Evolutionary conservation across 2,113 vertebrate genomes (phyloP).

Genomic region (Corvus cornix): DNA sequence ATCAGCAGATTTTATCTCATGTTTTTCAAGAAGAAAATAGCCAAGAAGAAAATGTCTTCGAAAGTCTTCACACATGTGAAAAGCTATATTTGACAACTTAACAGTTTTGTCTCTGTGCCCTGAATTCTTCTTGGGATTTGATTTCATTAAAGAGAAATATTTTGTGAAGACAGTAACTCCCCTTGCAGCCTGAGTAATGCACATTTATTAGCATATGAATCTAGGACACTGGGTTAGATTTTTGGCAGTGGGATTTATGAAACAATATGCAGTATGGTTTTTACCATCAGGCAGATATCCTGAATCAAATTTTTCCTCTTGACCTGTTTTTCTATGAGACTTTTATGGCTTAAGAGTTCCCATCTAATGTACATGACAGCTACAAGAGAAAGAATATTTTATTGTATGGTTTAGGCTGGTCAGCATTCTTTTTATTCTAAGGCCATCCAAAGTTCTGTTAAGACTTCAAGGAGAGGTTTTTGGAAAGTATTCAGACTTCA

Average conservation of each 20-base stretch:
- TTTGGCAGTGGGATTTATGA: conserved; percentile 24
- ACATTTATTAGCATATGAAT: neutral
- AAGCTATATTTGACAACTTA: neutral
- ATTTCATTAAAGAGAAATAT: conserved; percentile 19
- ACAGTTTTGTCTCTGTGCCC: neutral
- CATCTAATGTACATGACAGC: neutral
- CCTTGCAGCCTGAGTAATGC: neutral
- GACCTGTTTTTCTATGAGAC: conserved; percentile 4
- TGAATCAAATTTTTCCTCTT: conserved; percentile 1
- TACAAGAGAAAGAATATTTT: conserved; percentile 7
- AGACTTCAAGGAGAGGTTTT: conserved; percentile 1
- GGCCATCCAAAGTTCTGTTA: neutral
- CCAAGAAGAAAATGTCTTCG: neutral
- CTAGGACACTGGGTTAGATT: neutral
- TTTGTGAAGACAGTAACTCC: neutral
- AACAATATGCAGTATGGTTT: conserved; percentile 25
- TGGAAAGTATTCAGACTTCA: conserved; percentile 1
- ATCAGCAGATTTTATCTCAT: neutral
- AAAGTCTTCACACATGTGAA: neutral
- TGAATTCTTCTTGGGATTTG: neutral
- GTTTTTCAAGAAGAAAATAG: neutral
- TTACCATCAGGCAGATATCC: conserved; percentile 36
- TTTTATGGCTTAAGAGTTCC: neutral
- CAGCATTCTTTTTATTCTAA: conserved; percentile 16
- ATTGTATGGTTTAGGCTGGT: neutral